Base-by-base conservation (phyloP, 2,797 vertebrate genomes). In the Myotis pilosus region DNA sequence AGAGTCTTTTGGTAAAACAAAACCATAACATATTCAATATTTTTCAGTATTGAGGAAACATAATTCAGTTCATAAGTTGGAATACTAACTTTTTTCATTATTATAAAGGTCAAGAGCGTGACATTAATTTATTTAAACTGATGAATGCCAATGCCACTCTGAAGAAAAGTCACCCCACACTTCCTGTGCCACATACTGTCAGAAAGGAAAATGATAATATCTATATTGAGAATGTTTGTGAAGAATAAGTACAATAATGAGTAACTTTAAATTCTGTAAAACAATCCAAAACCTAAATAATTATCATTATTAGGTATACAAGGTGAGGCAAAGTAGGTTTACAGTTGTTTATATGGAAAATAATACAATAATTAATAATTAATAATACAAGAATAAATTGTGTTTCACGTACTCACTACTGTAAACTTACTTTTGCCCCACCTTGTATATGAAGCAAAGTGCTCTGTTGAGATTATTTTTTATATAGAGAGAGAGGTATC, bases 41-140 rank as follows among this genome's bases (percentile, higher is more conserved):
- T 71, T 84, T 91, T 62, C 12, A 17, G 55, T 89, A 79, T 47
- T n/a, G 28, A 95, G 28, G 44, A 88, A 91, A 85, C 10, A 60
- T 28, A 9, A 49, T 69, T 81, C 25, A 72, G 30, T 38, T 93
- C 51, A 55, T 28, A 53, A 13, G 44, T 74, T 68, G 44, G 17
- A 23, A 47, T 66, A 84, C 25, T 57, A 76, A 64, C n/a, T 36
- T 64, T 22, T 19, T 30, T 30, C 23, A 72, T 72, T 22, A 38
- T 66, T 80, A 74, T 38, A 38, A 91, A 93, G 47, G 17, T 91
- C 47, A 89, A 92, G 44, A 82, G 44, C 17, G 12, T 36, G 75
- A 53, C 16, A 88, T 57, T 80, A 87, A 86, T 87, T 74, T 85
- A 69, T 80, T 75, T 90, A 89, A 86, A 44, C 38, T 83, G 64